Base-by-base conservation (phyloP, 2,797 vertebrate species). In the Notoglanidium macrostoma region DNA sequence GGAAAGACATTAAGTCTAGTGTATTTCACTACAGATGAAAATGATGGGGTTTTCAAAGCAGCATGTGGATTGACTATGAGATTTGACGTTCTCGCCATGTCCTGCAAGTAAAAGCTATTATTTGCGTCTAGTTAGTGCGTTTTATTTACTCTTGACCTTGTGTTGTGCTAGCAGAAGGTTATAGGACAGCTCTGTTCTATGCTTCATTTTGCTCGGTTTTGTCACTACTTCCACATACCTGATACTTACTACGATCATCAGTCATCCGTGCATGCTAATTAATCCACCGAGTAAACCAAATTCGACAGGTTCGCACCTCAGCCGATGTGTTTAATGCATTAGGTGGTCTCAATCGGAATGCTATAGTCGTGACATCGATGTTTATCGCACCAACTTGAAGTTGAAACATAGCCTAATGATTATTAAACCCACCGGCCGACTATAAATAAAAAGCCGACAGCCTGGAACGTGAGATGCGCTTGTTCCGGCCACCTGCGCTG, bases 391-490 rank as follows among this genome's bases (percentile, higher is more conserved):
- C 40, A 15, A 44, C 15, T 0, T 35, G 51, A 32, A 81, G 14
- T 23, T n/a, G 35, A 46, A 63, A 46, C 26, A 21, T 12, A 65
- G 59, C 26, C 26, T 65, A 82, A 12, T 49, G 59, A 0, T 82
- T 65, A 82, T 65, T 82, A 63, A 81, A 1, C 40, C 40, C 49
- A 46, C 19, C 49, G 26, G 23, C 26, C 40, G 19, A 5, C 26
- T 82, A 82, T 49, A 82, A 82, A 63, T 65, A 81, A 81, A 63
- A 81, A 26, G 55, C 77, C 10, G 55, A 32, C 77, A 26, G 23
- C 23, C 78, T 81, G 78, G 23, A 81, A 49, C 29, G 19, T 17
- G 40, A 46, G 49, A 29, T 46, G 74, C 2, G 21, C 40, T 26
- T 40, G 55, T 40, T 19, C 55, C 3, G 4, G 57, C 10, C 78